These are phyloP conservation scores for Chaetodon auriga DNA, from an alignment of 2,113 vertebrate genomes.

Conservation along the genomic window DNA sequence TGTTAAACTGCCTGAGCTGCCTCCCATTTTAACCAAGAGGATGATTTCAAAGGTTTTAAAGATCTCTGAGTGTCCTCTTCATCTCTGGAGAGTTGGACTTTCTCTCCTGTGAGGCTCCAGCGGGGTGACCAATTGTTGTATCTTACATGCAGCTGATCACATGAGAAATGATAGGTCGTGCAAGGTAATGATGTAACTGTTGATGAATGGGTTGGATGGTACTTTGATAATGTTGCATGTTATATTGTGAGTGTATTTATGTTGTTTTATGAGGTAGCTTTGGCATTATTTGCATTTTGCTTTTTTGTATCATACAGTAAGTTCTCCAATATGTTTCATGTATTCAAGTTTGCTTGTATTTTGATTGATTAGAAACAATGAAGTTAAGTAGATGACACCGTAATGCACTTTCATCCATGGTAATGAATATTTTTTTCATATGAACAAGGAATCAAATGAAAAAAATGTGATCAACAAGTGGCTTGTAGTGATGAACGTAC, in stretches of 20 bases:
- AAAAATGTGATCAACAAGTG: neutral
- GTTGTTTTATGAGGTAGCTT: neutral
- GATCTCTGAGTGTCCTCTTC: conserved; percentile 33
- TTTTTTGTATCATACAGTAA: neutral
- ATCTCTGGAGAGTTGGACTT: conserved; percentile 18
- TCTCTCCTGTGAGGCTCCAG: neutral
- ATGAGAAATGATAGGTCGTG: neutral
- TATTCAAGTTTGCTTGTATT: neutral
- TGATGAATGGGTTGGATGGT: neutral
- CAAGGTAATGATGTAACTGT: neutral
- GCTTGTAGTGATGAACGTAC: neutral
- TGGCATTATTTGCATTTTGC: neutral
- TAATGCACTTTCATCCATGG: neutral
- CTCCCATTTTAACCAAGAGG: conserved; percentile 3
- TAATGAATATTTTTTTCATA: too few relatives aligned
- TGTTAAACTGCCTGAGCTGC: conserved; percentile 21
- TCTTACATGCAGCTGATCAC: neutral
- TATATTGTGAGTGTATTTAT: neutral
- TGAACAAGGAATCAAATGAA: too few relatives aligned
- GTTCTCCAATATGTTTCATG: neutral
- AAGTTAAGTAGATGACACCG: neutral
- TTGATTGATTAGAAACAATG: neutral
- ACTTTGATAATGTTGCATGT: neutral
- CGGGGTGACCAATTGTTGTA: conserved; percentile 1
- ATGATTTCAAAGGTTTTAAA: conserved; percentile 24